Percentiles rank a stretch among this genome's conserved stretches.
Evolutionary conservation across 2,888 invertebrate genomes (phyloP).

Genomic region (Drosophila stalkeri): DNA sequence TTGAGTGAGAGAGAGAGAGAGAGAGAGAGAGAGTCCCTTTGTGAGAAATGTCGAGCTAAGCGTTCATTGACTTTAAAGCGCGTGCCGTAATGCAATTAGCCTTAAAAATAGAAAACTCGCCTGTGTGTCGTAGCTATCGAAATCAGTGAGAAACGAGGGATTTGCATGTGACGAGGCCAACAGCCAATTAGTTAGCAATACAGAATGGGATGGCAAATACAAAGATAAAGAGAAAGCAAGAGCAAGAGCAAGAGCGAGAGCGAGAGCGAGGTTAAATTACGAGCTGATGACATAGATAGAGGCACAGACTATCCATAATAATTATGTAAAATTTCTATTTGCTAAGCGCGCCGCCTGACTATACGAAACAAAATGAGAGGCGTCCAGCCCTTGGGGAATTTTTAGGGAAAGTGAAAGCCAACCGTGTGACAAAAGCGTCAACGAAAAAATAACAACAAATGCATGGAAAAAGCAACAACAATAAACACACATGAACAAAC

Average conservation of each 20-base stretch:
- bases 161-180: constrained; percentile 61
- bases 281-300: constrained; percentile 36
- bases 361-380: constrained; percentile 25
- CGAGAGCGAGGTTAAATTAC: constrained; percentile 32
- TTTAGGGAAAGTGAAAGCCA: constrained; percentile 53
- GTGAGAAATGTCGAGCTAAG: constrained; percentile 23
- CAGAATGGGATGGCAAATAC: neutral
- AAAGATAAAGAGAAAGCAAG: neutral
- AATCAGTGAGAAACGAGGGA: constrained; percentile 67
- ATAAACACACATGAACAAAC: constrained; percentile 39
- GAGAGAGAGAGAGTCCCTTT: neutral
- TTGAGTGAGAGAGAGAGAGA: neutral
- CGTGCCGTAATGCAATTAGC: constrained; percentile 77
- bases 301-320: constrained; percentile 28
- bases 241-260: neutral
- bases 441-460: constrained; percentile 26
- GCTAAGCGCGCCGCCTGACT: neutral
- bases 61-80: constrained; percentile 80
- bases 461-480: constrained; percentile 13
- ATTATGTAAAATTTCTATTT: constrained; percentile 48
- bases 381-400: constrained; percentile 1
- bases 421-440: constrained; percentile 45
- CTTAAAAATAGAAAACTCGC: constrained; percentile 22
- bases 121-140: constrained; percentile 31
- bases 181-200: constrained; percentile 57